A percentile compares a stretch with the other conserved stretches of the same genome.
phyloP scores from a whole-genome alignment of 2,797 vertebrate species.

The Arctocebus calabarensis region DNA sequence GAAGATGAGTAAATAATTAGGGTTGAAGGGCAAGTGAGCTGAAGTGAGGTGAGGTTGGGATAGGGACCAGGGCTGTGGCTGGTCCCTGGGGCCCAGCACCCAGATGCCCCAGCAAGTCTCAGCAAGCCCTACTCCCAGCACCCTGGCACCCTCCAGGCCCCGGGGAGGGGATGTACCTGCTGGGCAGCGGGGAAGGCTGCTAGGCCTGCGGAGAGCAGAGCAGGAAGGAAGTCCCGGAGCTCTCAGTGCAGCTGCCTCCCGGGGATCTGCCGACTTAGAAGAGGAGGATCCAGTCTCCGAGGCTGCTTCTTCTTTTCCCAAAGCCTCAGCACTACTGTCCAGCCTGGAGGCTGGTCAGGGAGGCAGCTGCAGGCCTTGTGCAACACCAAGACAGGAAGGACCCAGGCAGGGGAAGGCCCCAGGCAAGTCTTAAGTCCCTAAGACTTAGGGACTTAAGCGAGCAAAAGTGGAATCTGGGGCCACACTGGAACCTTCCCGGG shows the following conservation, averaged over 20 bases:
- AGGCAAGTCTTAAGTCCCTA: neutral
- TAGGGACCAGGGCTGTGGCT: neutral
- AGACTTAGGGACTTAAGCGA: neutral
- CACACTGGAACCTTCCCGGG: neutral
- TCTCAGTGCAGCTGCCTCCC: neutral
- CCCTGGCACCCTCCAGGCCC: neutral
- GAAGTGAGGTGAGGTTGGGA: neutral
- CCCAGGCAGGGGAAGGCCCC: neutral
- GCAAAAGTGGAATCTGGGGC: neutral
- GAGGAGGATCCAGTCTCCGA: neutral
- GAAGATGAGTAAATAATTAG: neutral
- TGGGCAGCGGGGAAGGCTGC: neutral
- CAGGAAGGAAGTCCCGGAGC: neutral
- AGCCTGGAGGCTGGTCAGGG: neutral
- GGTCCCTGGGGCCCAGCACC: neutral
- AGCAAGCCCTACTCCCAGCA: neutral
- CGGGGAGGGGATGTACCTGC: constrained; percentile 1
- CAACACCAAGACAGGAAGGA: constrained; percentile 60
- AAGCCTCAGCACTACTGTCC: constrained; percentile 11
- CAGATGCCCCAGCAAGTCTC: neutral
- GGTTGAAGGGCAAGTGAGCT: neutral
- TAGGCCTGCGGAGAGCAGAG: neutral
- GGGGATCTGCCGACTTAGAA: neutral
- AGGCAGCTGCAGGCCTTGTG: constrained; percentile 71
- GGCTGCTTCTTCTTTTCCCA: constrained; percentile 72